Conservation (phyloP, 1,140 invertebrate genomes). For the Papilio dardanus region DNA sequence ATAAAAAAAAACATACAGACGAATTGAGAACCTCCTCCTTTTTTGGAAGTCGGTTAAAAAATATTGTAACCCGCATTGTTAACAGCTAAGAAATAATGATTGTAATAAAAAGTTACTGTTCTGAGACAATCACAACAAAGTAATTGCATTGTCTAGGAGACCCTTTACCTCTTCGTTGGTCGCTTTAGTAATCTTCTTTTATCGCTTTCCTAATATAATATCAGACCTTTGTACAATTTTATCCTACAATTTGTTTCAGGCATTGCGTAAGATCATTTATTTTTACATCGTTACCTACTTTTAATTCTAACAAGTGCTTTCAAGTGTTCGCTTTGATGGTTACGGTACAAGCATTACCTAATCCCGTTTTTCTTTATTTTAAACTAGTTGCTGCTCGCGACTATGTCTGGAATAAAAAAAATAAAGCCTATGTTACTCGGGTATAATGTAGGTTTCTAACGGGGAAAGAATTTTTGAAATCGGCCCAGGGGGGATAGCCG, state of each 20-base stretch:
- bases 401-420: no score
- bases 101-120: neutral
- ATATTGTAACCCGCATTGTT: neutral
- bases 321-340: neutral
- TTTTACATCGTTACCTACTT: neutral
- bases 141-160: conserved; percentile 14
- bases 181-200: conserved; percentile 16
- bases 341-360: no score
- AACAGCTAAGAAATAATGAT: conserved; percentile 5
- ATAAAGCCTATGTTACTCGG: no score
- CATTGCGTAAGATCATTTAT: neutral
- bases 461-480: no score
- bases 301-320: neutral
- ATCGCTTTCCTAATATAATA: conserved; percentile 14
- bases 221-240: neutral
- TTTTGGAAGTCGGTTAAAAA: no score
- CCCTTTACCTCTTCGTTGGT: neutral
- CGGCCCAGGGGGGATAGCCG: no score
- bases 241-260: neutral
- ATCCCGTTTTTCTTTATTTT: no score
- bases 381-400: no score
- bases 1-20: no score
- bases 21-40: no score
- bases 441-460: no score
- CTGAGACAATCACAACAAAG: conserved; percentile 10